Evolutionary conservation across 2,888 invertebrate genomes (phyloP), one percentile per base, ranked within the genome.

Genomic region (Chrysotoxum bicinctum): DNA sequence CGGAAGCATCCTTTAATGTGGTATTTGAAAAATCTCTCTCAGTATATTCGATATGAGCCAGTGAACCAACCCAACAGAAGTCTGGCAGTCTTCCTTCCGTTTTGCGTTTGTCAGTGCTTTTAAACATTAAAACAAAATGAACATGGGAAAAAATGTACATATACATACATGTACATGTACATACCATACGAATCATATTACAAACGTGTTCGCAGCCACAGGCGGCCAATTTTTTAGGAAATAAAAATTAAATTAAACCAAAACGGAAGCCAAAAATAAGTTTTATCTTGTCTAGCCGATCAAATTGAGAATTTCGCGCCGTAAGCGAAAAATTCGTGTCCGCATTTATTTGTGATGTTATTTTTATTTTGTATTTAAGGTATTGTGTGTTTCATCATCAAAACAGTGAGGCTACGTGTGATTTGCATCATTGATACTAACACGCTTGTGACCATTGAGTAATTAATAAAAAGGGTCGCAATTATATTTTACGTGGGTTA

Each of bases 221-320:
- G 81, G 75, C 72, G n/a, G 75, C 76, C 85, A 85, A 77, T 85
- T 85, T 81, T 85, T 85, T 82, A 70, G 77, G 82, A 82, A 70
- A 82, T 78, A 77, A 86, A 86, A 86, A 82, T 82, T 86, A 86
- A 81, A 86, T 86, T 86, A 82, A 86, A 86, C 81, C 82, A 81
- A 58, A 82, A 77, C 86, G 86, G 82, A 86, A 86, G 82, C 86
- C 86, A 86, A 86, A 82, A 86, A 86, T 86, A 82, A 82, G 56
- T 82, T 78, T 86, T 82, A 86, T 86, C 86, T 86, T 86, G 86
- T 86, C 86, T 86, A 86, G 86, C 86, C 86, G 82, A 86, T 86
- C 86, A 85, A 85, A 85, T 81, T 54, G 85, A 69, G 81, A 68
- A 69, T 69, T 72, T 81, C 68, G 35, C 80, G 81, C 85, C 85